These are phyloP conservation scores for Limnephilus marmoratus DNA, from an alignment of 2,888 invertebrate genomes.

Conservation along the genomic window DNA sequence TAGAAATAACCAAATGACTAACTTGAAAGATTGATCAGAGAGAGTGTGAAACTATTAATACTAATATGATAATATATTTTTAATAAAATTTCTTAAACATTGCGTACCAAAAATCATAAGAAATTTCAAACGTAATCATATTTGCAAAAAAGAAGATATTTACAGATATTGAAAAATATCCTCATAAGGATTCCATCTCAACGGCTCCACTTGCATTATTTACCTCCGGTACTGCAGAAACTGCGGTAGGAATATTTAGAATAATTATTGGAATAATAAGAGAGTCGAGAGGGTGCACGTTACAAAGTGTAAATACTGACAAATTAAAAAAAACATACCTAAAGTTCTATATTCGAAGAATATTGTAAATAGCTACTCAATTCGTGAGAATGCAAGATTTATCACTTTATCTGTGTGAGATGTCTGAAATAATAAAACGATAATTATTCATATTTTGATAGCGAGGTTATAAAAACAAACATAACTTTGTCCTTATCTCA, in stretches of 20 bases:
- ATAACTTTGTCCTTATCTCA: not conserved
- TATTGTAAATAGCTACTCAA: not conserved
- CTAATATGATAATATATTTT: too few relatives aligned
- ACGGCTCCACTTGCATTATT: too few relatives aligned
- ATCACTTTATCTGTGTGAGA: not conserved
- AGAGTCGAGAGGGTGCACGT: not conserved
- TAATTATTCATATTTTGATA: conserved; percentile 2
- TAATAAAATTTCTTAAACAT: too few relatives aligned
- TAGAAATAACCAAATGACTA: not conserved
- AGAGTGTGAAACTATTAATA: too few relatives aligned
- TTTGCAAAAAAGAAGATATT: too few relatives aligned
- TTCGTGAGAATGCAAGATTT: not conserved
- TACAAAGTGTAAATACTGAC: not conserved
- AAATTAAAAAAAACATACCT: not conserved
- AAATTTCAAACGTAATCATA: too few relatives aligned
- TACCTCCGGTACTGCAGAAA: too few relatives aligned
- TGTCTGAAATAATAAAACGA: not conserved
- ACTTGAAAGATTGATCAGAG: not conserved
- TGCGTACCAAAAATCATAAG: too few relatives aligned
- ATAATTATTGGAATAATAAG: not conserved
- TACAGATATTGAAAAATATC: too few relatives aligned
- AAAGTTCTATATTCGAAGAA: not conserved
- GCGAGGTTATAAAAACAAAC: not conserved
- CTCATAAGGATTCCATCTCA: too few relatives aligned
- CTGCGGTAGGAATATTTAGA: too few relatives aligned